phyloP scores from a whole-genome alignment of 2,888 invertebrate genomes.

The Seira ritae region DNA sequence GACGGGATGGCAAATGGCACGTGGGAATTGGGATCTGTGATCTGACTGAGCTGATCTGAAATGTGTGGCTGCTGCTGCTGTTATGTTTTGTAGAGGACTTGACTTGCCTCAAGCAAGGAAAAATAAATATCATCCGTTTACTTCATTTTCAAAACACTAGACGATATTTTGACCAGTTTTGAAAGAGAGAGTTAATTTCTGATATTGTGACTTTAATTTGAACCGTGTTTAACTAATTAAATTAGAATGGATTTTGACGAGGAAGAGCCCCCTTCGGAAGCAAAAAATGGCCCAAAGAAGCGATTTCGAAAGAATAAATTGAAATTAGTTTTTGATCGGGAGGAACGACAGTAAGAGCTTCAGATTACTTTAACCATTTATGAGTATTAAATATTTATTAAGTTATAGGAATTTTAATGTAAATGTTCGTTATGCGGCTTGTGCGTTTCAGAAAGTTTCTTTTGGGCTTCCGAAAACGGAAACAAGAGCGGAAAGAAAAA shows the following conservation, averaged over 20 bases:
- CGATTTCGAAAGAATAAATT: slow-evolving; percentile 66
- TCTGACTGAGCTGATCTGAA: too few relatives aligned
- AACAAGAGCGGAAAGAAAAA: slow-evolving; percentile 68
- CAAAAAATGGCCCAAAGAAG: slow-evolving; percentile 33
- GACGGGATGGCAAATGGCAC: too few relatives aligned
- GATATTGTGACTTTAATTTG: too few relatives aligned
- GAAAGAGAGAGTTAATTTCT: too few relatives aligned
- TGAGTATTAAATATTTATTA: not conserved
- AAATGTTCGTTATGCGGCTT: too few relatives aligned
- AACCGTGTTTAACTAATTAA: not conserved
- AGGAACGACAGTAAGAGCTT: slow-evolving; percentile 65
- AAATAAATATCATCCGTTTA: too few relatives aligned
- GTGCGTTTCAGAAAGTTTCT: slow-evolving; percentile 69
- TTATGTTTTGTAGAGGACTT: not conserved
- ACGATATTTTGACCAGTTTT: too few relatives aligned
- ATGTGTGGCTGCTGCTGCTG: not conserved
- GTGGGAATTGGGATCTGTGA: too few relatives aligned
- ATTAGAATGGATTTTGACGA: slow-evolving; percentile 52
- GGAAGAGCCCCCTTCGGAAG: slow-evolving; percentile 32
- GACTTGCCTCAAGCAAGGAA: too few relatives aligned
- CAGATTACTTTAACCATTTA: not conserved
- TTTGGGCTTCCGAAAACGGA: slow-evolving; percentile 71
- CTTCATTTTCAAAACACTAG: too few relatives aligned
- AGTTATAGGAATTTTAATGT: too few relatives aligned
- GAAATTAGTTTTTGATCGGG: slow-evolving; percentile 64